A percentile compares a stretch with the other conserved stretches of the same genome.
Conservation (phyloP, 2,888 invertebrate genomes). For the Himalopsyche anomala region DNA sequence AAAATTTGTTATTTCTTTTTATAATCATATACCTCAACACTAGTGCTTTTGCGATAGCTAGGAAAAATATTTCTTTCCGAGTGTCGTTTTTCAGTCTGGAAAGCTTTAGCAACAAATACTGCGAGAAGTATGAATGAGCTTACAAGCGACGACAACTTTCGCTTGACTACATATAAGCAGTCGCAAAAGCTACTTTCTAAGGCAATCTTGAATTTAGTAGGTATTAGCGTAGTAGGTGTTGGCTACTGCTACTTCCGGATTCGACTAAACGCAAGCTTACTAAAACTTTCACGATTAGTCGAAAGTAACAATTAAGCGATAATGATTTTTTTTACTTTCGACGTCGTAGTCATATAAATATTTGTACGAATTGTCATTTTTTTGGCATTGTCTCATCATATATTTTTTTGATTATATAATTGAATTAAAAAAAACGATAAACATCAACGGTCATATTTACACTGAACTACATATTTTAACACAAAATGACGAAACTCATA, state of each 20-base stretch:
- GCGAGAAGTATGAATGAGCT: neutral
- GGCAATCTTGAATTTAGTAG: neutral
- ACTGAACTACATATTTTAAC: too few species aligned
- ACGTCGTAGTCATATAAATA: too few species aligned
- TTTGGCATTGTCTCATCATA: too few species aligned
- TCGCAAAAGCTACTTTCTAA: neutral
- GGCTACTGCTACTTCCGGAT: neutral
- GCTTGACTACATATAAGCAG: slow-evolving; percentile 10
- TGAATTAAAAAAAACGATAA: too few species aligned
- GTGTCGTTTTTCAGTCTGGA: neutral
- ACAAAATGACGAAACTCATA: too few species aligned
- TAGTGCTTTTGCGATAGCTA: too few species aligned
- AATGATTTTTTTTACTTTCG: too few species aligned
- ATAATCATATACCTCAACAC: too few species aligned
- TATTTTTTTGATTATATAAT: too few species aligned
- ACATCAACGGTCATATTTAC: too few species aligned
- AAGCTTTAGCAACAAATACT: neutral
- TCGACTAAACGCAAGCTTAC: neutral
- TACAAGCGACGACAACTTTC: neutral
- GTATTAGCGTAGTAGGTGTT: neutral
- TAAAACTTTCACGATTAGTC: neutral
- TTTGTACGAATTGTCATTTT: too few species aligned
- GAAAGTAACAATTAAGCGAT: neutral
- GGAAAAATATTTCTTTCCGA: neutral
- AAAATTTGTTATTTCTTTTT: too few species aligned